A percentile compares a stretch with the other conserved stretches of the same genome.
Conservation (phyloP, 2,888 invertebrate genomes). For the Eumacrocentrus americanus region DNA sequence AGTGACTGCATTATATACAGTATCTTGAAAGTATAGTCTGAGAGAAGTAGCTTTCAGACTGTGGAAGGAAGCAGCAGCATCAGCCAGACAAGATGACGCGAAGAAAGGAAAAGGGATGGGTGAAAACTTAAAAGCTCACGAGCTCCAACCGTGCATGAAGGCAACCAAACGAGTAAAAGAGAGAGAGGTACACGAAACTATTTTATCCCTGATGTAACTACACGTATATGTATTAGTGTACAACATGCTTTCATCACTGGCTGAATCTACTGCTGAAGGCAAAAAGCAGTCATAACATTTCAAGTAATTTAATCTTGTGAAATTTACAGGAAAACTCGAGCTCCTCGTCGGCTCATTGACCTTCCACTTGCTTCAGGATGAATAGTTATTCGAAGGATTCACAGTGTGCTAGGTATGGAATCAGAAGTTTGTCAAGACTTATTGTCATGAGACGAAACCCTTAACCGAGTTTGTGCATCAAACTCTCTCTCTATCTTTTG, state of each 20-base stretch:
- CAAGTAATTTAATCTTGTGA: conserved; percentile 26
- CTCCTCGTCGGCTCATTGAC: background rate
- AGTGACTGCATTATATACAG: no score
- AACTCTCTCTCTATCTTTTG: background rate
- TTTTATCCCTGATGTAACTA: conserved; percentile 22
- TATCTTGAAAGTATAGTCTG: no score
- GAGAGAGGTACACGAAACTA: conserved; percentile 25
- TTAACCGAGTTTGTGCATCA: background rate
- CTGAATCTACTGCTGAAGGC: background rate
- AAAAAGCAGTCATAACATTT: background rate
- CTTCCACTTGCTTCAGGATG: background rate
- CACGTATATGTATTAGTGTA: background rate
- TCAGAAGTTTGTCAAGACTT: no score
- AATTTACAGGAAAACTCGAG: conserved; percentile 25
- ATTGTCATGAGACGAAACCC: no score
- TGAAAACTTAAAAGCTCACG: conserved; percentile 26
- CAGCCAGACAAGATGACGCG: conserved; percentile 25
- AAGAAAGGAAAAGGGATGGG: conserved; percentile 27
- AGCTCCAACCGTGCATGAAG: no score
- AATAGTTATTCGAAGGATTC: background rate
- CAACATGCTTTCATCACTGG: background rate
- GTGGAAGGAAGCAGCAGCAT: conserved; percentile 28
- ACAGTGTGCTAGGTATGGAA: background rate
- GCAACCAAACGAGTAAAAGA: background rate
- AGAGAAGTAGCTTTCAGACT: conserved; percentile 18